Conservation (phyloP, 2,888 invertebrate genomes). For the Himalopsyche japonica region DNA sequence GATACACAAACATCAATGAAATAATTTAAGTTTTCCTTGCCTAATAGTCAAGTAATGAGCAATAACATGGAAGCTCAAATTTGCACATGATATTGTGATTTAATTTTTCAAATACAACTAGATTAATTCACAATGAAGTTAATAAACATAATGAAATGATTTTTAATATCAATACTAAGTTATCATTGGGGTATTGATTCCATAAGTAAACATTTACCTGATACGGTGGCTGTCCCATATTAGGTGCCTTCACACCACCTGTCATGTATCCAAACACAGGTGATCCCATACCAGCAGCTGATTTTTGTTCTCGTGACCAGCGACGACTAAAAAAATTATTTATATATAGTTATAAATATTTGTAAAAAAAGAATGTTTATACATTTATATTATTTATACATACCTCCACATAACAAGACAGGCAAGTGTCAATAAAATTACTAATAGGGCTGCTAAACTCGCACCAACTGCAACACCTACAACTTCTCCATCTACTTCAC, state of each 20-base stretch:
- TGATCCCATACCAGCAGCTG: slow-evolving; percentile 71
- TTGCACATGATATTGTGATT: no score
- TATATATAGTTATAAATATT: not conserved
- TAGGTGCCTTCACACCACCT: slow-evolving; percentile 71
- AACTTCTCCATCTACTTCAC: slow-evolving; percentile 91
- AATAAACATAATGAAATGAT: no score
- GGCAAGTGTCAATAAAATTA: slow-evolving; percentile 83
- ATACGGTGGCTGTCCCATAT: slow-evolving; percentile 76
- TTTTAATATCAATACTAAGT: no score
- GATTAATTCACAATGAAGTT: no score
- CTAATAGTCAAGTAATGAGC: no score
- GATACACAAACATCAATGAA: no score
- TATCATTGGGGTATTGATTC: no score
- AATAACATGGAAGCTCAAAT: no score
- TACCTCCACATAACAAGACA: slow-evolving; percentile 92
- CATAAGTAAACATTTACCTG: slow-evolving; percentile 50
- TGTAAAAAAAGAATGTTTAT: not conserved
- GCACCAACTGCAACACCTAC: slow-evolving; percentile 90
- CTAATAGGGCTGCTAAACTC: slow-evolving; percentile 84
- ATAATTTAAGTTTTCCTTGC: no score
- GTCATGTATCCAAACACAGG: slow-evolving; percentile 89
- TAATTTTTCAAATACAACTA: no score
- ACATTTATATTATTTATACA: slow-evolving; percentile 38
- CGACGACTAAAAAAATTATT: slow-evolving; percentile 66
- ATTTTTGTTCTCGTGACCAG: slow-evolving; percentile 88